Evolutionary conservation across 2,113 vertebrate genomes (phyloP).

Genomic region (Triplophysa siluroides): DNA sequence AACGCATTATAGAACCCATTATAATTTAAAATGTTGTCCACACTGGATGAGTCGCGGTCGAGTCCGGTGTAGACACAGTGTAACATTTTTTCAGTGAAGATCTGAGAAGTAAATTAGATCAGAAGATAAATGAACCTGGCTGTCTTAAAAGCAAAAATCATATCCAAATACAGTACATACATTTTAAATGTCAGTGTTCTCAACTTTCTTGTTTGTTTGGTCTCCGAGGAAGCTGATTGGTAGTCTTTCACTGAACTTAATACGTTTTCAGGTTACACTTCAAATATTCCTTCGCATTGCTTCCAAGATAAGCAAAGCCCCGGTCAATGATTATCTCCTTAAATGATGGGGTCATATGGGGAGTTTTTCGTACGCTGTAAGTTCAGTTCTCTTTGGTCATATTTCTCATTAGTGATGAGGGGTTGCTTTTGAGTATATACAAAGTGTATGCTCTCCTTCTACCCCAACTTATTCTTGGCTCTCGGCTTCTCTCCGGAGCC

Average conservation of each 20-base stretch:
- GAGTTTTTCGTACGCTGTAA: not conserved
- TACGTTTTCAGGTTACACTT: slow-evolving; percentile 7
- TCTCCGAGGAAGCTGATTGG: not conserved
- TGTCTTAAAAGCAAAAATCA: no score
- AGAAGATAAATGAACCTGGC: no score
- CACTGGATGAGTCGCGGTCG: no score
- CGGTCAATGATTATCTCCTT: slow-evolving; percentile 18
- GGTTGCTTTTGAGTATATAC: not conserved
- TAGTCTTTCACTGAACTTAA: slow-evolving; percentile 6
- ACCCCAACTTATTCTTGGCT: slow-evolving; percentile 49
- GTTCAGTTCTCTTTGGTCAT: not conserved
- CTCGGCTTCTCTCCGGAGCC: slow-evolving; percentile 46
- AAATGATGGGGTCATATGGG: not conserved
- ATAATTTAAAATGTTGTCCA: no score
- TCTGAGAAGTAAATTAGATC: no score
- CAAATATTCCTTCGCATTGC: not conserved
- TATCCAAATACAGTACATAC: not conserved
- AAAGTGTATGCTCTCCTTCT: slow-evolving; percentile 15
- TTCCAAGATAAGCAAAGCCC: slow-evolving; percentile 16
- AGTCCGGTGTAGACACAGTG: no score
- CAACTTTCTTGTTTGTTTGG: slow-evolving; percentile 5
- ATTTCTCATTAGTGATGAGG: not conserved
- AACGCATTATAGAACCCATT: no score
- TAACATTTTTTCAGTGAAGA: no score
- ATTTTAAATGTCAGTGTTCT: not conserved